Conservation (phyloP, 2,888 invertebrate species). For the Thyatira batis region DNA sequence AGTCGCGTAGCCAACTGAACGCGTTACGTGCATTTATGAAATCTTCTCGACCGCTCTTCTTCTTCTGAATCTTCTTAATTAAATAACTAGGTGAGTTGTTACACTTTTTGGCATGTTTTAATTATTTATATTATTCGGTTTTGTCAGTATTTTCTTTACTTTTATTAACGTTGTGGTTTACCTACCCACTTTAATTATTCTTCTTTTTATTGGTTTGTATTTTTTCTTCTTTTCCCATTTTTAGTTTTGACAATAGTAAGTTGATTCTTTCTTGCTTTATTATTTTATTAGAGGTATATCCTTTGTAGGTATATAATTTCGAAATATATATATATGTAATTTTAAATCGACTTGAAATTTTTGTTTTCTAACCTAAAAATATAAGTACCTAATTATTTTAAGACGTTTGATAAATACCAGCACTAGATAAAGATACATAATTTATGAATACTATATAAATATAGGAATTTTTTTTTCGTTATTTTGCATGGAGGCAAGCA, state of each 20-base stretch:
- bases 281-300: no score
- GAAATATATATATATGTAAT: no score
- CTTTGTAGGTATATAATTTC: no score
- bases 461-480: no score
- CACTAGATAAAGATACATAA: no score
- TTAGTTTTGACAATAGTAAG: not conserved
- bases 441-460: no score
- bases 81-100: slow-evolving; percentile 42
- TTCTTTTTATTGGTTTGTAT: slow-evolving; percentile 8
- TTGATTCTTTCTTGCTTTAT: no score
- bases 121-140: slow-evolving; percentile 13
- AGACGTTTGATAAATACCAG: no score
- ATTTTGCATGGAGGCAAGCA: no score
- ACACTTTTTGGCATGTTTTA: slow-evolving; percentile 18
- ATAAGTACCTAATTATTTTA: no score
- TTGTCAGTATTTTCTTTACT: slow-evolving; percentile 15
- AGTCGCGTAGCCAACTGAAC: slow-evolving; percentile 49
- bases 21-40: slow-evolving; percentile 47
- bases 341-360: no score
- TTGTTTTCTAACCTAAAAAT: no score
- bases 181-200: not conserved
- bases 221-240: not conserved
- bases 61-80: slow-evolving; percentile 56
- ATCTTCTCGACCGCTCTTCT: slow-evolving; percentile 68
- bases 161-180: slow-evolving; percentile 7